Base-by-base conservation (phyloP, 2,113 vertebrate species). In the Phylloscopus trochilus region DNA sequence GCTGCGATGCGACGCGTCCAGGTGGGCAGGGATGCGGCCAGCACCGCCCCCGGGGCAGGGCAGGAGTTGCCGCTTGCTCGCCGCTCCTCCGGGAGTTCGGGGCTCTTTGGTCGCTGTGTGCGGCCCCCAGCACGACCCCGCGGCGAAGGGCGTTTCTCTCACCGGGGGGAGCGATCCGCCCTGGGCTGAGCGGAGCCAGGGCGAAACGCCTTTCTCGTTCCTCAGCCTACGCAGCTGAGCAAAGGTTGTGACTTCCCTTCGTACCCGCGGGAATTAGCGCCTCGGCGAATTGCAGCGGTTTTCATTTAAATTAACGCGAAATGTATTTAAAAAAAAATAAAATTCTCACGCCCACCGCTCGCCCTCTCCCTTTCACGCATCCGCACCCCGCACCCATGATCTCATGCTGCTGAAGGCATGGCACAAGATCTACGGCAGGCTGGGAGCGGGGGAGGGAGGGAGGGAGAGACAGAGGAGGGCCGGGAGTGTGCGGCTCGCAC, bases 361-460 rank as follows among this genome's bases (percentile, higher is more conserved):
- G 80, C 89, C 94, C 77, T 92, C 95, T 92, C 83, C n/a, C 43
- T 94, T 92, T 94, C 95, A 83, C 92, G 87, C 95, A 94, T 89
- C 81, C 87, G 58, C 91, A 92, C 85, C 91, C 89, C 92, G 83
- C 87, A 41, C 93, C 89, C 96, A 74, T 96, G 92, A 94, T 80
- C 95, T 96, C 88, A 95, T 87, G 90, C 83, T 85, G 85, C 94
- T 79, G 93, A 95, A 95, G 77, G 64, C 93, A 92, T 15, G 91
- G 89, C 91, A 89, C 79, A 53, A 80, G 78, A 78, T 74, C 75
- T 66, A 49, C 89, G 83, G 79, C 92, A 74, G 94, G 87, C 83
- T 87, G 82, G 56, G 16, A 82, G 16, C 44, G 69, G 62, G 8
- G 63, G 76, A 55, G 59, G 85, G 63, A 31, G 11, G 26, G 22